Evolutionary conservation across 1,140 invertebrate species (phyloP), one percentile per base, ranked within the genome.

Genomic region (Aphelinus certus): DNA sequence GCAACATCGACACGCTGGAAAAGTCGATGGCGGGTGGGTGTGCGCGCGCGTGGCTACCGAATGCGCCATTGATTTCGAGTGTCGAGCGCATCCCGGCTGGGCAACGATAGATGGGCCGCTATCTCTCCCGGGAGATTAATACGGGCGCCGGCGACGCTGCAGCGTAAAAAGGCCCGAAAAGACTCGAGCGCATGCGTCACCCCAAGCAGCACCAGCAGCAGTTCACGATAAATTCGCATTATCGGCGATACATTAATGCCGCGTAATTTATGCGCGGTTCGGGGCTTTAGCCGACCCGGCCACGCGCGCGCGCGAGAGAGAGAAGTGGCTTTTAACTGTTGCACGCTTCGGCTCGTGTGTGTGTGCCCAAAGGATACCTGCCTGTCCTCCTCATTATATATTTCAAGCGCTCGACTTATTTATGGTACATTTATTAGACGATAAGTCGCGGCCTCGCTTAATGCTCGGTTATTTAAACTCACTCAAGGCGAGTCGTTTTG

Each of bases 161-260:
- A 56, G 58, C 47, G 5, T 26, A 79, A 81, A 80, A 79, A 73
- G 47, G 49, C 64, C 60, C n/a, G 77, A 73, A 79, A 66, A 6
- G 53, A 60, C 71, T 61, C 73, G 74, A 65, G 73, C 75, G 73
- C 77, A 73, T 65, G 68, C 53, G 64, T 76, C 72, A 71, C 26
- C 26, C 26, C 26, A 26, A 53, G 62, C 69, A 66, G 63, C 58
- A 71, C 76, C 65, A 62, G 60, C 58, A 5, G 9, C 57, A 49
- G 51, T 53, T 68, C 45, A 57, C 71, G 77, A 82, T 82, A 81
- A 81, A 78, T 78, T 82, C 76, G 77, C 75, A 81, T 80, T 81
- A 81, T 80, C 78, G 76, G 76, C 78, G 76, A 79, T 77, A 79
- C 80, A 81, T 82, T 82, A 80, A 82, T 82, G 79, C 77, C 9